Base-by-base conservation (phyloP, 2,113 vertebrate genomes). In the Patagioenas fasciata region DNA sequence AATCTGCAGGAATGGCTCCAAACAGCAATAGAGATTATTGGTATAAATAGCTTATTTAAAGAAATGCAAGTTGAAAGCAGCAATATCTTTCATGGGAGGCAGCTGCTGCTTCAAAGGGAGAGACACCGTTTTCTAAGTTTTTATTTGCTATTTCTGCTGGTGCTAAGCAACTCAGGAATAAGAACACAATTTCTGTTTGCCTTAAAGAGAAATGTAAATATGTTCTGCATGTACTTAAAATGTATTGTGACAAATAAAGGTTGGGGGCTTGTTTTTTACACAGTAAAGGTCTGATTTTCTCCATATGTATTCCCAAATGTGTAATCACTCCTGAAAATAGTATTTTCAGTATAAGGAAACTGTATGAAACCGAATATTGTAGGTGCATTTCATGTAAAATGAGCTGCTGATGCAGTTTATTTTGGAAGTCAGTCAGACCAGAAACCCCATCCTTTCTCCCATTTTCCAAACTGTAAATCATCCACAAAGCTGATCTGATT, bases 201-300 rank as follows among this genome's bases (percentile, higher is more conserved):
- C 96, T 97, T 97, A 97, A 94, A 83, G 86, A 95, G 51, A 93
- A 96, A 87, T 96, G 89, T 97, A 93, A 96, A 96, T 92, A 89
- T 2, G 2, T 87, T 93, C 50, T 85, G 89, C 92, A 94, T 97
- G 94, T 78, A 92, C 38, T 75, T 85, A 48, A 93, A 97, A 92
- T 93, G 75, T 95, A 74, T 85, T 84, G 58, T 96, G 78, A 91
- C 29, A 94, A 97, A 96, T 97, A 97, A 96, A 97, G 53, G 11
- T 56, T 31, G 42, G 13, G 40, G 70, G 34, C 3, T 78, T 87
- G 32, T n/a, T 86, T 95, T 90, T 94, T 92, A 56, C 53, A 67
- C 32, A 61, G 4, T 71, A 47, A n/a, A 61, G 72, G 57, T 85
- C 47, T 86, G 85, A 14, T 89, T 84, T 92, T 89, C 13, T 34